phyloP scores from a whole-genome alignment of 2,113 vertebrate species.

The Zosterops japonicus region DNA sequence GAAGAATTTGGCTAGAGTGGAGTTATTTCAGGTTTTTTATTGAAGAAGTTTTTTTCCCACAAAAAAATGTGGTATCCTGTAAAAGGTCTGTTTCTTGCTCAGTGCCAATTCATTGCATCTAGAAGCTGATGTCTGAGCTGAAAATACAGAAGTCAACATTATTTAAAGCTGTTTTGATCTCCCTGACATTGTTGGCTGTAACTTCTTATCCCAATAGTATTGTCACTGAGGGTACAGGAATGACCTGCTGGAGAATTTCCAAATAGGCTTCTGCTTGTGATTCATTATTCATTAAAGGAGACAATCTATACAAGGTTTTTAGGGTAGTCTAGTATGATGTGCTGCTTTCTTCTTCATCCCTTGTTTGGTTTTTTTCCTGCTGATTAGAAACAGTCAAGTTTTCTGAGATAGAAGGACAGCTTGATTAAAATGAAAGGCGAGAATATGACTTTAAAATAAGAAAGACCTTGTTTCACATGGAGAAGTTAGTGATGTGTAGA shows the following conservation, averaged over 20 bases:
- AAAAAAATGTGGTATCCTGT: background rate
- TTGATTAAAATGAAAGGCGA: background rate
- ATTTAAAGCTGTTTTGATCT: conserved; percentile 59
- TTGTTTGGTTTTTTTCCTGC: background rate
- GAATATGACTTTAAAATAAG: background rate
- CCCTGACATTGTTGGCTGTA: conserved; percentile 40
- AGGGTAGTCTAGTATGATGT: background rate
- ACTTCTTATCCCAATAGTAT: conserved; percentile 39
- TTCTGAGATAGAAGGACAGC: background rate
- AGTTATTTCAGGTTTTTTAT: background rate
- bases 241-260: conserved; percentile 62
- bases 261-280: conserved; percentile 50
- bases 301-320: conserved; percentile 5
- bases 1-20: background rate
- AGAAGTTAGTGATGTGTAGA: background rate
- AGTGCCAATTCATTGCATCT: background rate
- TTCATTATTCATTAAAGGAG: conserved; percentile 67
- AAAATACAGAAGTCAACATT: conserved; percentile 39
- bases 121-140: conserved; percentile 15
- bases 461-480: background rate
- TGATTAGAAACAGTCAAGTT: background rate
- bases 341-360: background rate
- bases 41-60: background rate
- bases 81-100: background rate
- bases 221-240: conserved; percentile 30